Percentiles rank a stretch among this genome's conserved stretches.
These are phyloP conservation scores for Steromphala cineraria DNA, from an alignment of 2,888 invertebrate species.

Conservation along the genomic window DNA sequence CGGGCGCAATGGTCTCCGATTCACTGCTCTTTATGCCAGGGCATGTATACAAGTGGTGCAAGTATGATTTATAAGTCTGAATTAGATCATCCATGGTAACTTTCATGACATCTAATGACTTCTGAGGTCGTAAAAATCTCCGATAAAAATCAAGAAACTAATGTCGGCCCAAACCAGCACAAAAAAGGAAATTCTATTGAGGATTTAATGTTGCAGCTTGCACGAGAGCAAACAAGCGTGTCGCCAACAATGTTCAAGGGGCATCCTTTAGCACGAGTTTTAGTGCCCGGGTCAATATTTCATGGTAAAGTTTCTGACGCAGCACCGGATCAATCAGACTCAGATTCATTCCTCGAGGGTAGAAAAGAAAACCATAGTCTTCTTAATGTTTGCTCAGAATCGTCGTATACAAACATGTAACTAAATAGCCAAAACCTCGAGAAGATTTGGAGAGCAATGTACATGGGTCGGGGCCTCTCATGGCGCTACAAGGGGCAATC, in stretches of 20 bases:
- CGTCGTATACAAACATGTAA: not conserved
- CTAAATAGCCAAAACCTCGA: not conserved
- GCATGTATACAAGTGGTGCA: too few species aligned
- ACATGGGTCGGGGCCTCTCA: too few species aligned
- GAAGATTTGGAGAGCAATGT: too few species aligned
- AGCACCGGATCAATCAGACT: not conserved
- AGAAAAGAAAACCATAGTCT: not conserved
- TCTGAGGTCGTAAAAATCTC: too few species aligned
- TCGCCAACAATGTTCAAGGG: not conserved
- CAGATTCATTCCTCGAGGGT: not conserved
- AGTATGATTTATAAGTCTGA: too few species aligned
- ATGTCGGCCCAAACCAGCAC: too few species aligned
- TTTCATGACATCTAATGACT: too few species aligned
- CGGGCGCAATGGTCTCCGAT: too few species aligned
- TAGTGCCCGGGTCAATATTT: not conserved
- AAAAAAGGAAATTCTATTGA: not conserved
- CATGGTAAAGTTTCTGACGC: not conserved
- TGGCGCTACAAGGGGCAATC: too few species aligned
- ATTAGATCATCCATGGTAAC: too few species aligned
- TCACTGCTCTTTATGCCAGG: too few species aligned
- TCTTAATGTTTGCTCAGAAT: not conserved
- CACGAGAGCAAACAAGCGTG: not conserved
- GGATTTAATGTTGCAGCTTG: not conserved
- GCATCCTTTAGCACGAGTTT: not conserved
- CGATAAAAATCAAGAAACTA: too few species aligned